A percentile compares a stretch with the other conserved stretches of the same genome.
phyloP scores from a whole-genome alignment of 2,888 invertebrate genomes.

The Tholera decimalis region DNA sequence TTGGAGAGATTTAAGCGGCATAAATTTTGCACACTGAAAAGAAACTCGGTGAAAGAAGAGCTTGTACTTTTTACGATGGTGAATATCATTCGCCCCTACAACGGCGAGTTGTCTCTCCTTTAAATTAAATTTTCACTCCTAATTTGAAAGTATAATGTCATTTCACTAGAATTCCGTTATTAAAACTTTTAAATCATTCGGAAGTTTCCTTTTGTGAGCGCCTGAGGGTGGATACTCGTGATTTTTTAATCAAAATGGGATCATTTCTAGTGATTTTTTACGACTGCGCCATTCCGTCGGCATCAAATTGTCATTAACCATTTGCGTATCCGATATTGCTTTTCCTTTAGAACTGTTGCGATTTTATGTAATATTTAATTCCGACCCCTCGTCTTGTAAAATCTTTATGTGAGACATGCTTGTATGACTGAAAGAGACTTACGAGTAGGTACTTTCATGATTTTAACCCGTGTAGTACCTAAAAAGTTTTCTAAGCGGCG shows the following conservation, averaged over 20 bases:
- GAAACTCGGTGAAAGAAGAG: slow-evolving; percentile 89
- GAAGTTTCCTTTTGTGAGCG: slow-evolving; percentile 84
- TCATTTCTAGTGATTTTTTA: slow-evolving; percentile 91
- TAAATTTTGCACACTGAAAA: slow-evolving; percentile 90
- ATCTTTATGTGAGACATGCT: slow-evolving; percentile 66
- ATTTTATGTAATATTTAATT: slow-evolving; percentile 88
- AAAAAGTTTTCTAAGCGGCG: not conserved
- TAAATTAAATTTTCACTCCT: slow-evolving; percentile 92
- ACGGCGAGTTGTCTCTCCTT: slow-evolving; percentile 90
- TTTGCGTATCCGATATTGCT: slow-evolving; percentile 90
- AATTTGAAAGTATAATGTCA: slow-evolving; percentile 92
- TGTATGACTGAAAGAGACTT: slow-evolving; percentile 40
- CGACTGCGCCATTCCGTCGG: slow-evolving; percentile 86
- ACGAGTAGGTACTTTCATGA: no score
- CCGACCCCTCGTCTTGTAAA: slow-evolving; percentile 75
- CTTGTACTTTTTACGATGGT: slow-evolving; percentile 90
- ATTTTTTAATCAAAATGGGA: slow-evolving; percentile 91
- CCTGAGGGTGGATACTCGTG: slow-evolving; percentile 85
- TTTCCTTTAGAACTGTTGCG: slow-evolving; percentile 87
- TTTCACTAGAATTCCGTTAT: slow-evolving; percentile 91
- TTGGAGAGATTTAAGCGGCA: slow-evolving; percentile 88
- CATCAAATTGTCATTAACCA: slow-evolving; percentile 91
- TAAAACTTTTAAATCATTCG: slow-evolving; percentile 92
- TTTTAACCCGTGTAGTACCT: not conserved
- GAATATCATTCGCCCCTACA: slow-evolving; percentile 88